phyloP scores from a whole-genome alignment of 2,888 invertebrate species.

The Sabatieria punctata region DNA sequence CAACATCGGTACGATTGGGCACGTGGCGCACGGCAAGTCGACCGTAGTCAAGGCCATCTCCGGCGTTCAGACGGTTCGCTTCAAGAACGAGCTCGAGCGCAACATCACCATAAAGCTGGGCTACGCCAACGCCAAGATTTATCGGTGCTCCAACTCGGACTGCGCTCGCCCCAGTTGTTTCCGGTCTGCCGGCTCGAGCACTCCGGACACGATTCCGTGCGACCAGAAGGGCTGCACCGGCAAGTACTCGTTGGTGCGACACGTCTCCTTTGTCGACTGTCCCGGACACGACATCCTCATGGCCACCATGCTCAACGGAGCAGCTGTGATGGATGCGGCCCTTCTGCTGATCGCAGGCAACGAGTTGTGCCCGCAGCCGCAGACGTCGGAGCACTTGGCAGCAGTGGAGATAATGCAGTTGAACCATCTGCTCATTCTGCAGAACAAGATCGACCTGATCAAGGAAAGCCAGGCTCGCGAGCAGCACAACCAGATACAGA shows the following conservation, averaged over 20 bases:
- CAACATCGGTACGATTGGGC: constrained; percentile 98
- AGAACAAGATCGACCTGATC: constrained; percentile 97
- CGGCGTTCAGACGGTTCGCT: constrained; percentile 55
- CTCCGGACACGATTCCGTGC: constrained; percentile 89
- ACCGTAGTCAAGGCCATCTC: constrained; percentile 91
- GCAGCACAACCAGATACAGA: constrained; percentile 90
- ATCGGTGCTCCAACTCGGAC: constrained; percentile 86
- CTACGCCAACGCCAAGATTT: constrained; percentile 55
- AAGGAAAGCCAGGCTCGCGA: constrained; percentile 96
- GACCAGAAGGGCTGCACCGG: constrained; percentile 71
- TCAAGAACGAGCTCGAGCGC: constrained; percentile 95
- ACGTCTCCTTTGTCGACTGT: constrained; percentile 98
- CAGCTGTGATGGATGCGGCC: constrained; percentile 99
- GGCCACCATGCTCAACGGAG: constrained; percentile 99
- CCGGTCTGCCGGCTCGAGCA: constrained; percentile 79
- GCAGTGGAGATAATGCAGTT: constrained; percentile 99
- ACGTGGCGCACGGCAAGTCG: constrained; percentile 99
- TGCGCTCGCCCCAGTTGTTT: constrained; percentile 88
- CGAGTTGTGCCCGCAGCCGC: constrained; percentile 97
- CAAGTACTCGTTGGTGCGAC: constrained; percentile 43
- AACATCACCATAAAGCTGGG: constrained; percentile 99
- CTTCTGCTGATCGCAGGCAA: constrained; percentile 76
- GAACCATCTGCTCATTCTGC: constrained; percentile 90
- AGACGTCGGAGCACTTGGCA: constrained; percentile 97
- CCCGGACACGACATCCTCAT: constrained; percentile 99